Conservation (phyloP, 2,797 vertebrate species). For the Sebastes umbrosus region DNA sequence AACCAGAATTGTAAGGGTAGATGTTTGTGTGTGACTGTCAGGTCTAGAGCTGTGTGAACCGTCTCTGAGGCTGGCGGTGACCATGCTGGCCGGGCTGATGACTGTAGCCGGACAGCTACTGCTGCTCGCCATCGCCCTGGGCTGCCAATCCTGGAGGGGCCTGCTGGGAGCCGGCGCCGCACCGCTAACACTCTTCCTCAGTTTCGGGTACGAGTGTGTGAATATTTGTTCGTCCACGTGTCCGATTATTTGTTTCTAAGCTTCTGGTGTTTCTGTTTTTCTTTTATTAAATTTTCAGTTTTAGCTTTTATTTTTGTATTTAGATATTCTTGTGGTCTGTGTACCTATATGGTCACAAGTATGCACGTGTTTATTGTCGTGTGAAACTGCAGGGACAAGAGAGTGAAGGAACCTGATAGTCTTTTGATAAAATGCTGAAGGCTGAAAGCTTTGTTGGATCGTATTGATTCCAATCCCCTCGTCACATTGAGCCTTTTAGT, state of each 20-base stretch:
- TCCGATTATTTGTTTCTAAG: neutral
- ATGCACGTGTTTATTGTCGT: neutral
- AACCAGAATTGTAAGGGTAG: neutral
- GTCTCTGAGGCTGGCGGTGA: slow-evolving; percentile 84
- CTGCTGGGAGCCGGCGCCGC: slow-evolving; percentile 87
- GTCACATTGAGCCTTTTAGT: slow-evolving; percentile 53
- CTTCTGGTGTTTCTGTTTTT: neutral
- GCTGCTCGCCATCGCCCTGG: slow-evolving; percentile 87
- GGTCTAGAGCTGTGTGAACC: slow-evolving; percentile 92
- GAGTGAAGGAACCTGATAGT: slow-evolving; percentile 12
- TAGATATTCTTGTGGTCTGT: neutral
- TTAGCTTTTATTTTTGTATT: neutral
- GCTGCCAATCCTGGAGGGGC: slow-evolving; percentile 89
- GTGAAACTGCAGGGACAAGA: neutral
- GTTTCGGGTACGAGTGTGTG: slow-evolving; percentile 81
- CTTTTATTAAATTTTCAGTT: neutral
- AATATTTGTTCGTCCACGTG: neutral
- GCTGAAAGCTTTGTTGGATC: slow-evolving; percentile 50
- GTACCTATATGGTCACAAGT: neutral
- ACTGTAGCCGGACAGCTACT: slow-evolving; percentile 88
- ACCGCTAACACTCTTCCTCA: slow-evolving; percentile 87
- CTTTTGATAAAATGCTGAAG: slow-evolving; percentile 21
- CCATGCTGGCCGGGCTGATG: slow-evolving; percentile 85
- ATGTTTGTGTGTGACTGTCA: slow-evolving; percentile 57
- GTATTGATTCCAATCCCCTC: slow-evolving; percentile 67